Conservation (phyloP, 2,888 invertebrate genomes). For the Lasioglossum vierecki region DNA sequence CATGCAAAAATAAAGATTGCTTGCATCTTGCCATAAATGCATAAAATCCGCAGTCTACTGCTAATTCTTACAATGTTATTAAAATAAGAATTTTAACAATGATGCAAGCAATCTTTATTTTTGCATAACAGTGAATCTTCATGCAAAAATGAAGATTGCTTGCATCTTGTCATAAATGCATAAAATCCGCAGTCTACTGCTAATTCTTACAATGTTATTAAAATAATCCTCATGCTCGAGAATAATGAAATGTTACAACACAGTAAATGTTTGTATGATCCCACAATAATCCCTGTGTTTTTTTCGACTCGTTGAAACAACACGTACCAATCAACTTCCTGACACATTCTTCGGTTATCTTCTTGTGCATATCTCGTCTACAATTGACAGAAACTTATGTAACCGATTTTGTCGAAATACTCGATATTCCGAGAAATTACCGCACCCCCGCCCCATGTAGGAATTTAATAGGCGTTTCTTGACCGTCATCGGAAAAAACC, state of each 20-base stretch:
- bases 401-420: not conserved
- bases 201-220: not conserved
- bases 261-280: not conserved
- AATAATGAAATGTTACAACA: not conserved
- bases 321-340: not conserved
- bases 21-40: not conserved
- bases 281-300: not conserved
- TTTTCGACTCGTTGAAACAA: not conserved
- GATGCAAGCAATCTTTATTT: too few species aligned
- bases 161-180: not conserved
- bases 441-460: not conserved
- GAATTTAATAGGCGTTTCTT: not conserved
- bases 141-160: not conserved
- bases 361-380: not conserved
- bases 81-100: too few species aligned
- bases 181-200: not conserved
- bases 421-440: slow-evolving; percentile 5
- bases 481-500: slow-evolving; percentile 13
- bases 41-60: not conserved
- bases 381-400: slow-evolving; percentile 20
- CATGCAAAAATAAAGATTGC: not conserved
- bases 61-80: not conserved
- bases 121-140: too few species aligned
- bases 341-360: slow-evolving; percentile 5
- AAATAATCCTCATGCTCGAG: not conserved